Percentiles rank a stretch among this genome's conserved stretches.
Conservation (phyloP, 2,113 vertebrate genomes). For the Sceloporus tristichus region DNA sequence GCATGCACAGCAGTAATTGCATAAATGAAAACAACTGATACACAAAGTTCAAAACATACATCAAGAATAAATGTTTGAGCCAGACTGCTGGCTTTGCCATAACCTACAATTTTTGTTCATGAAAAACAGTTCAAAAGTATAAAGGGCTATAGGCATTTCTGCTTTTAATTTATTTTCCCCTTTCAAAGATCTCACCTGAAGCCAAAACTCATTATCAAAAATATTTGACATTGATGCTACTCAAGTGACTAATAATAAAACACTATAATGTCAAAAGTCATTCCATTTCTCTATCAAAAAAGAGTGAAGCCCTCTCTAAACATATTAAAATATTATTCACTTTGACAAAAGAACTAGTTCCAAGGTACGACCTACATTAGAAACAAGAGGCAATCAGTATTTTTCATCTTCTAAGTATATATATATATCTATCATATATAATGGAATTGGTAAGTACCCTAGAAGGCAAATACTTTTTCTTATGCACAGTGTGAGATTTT, state of each 20-base stretch:
- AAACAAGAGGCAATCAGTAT: conserved; percentile 76
- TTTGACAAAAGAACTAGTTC: conserved; percentile 81
- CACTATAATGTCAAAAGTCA: conserved; percentile 72
- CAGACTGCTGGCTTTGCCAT: conserved; percentile 24
- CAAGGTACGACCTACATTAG: conserved; percentile 79
- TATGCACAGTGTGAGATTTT: conserved; percentile 70
- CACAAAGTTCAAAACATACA: conserved; percentile 22
- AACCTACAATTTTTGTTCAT: conserved; percentile 8
- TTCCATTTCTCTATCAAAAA: conserved; percentile 76
- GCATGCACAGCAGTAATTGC: not conserved
- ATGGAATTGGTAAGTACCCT: conserved; percentile 79
- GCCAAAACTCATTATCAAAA: conserved; percentile 55
- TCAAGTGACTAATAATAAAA: conserved; percentile 75
- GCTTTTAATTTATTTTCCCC: conserved; percentile 53
- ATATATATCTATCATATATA: conserved; percentile 73
- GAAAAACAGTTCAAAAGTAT: conserved; percentile 44
- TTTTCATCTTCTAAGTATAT: conserved; percentile 77
- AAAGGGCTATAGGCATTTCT: conserved; percentile 40
- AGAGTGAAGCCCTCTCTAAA: conserved; percentile 74
- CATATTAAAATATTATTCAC: conserved; percentile 85
- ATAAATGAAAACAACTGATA: conserved; percentile 31
- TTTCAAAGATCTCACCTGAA: conserved; percentile 61
- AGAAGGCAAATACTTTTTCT: conserved; percentile 75
- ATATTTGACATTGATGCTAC: conserved; percentile 64
- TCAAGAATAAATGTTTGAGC: conserved; percentile 2